Conservation (phyloP, 2,888 invertebrate species). For the Melieria omissa region DNA sequence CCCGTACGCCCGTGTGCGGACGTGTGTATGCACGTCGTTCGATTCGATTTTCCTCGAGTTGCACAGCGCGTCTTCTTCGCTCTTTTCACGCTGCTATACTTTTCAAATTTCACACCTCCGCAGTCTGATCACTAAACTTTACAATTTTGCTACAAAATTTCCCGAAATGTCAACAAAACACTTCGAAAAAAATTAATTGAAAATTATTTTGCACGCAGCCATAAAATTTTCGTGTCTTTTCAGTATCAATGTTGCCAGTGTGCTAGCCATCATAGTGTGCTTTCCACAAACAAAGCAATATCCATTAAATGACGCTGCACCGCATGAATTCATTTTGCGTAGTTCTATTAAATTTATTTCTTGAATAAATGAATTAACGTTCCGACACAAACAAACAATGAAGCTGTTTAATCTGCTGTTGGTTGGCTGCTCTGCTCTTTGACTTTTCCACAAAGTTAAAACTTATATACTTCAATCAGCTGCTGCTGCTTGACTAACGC, state of each 20-base stretch:
- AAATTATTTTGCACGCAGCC: background rate
- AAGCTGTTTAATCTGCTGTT: background rate
- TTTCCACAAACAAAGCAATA: no score
- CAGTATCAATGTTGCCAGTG: no score
- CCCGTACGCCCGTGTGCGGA: background rate
- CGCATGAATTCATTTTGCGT: no score
- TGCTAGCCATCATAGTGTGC: no score
- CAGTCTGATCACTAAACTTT: conserved; percentile 4
- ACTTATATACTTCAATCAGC: no score
- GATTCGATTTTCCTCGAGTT: background rate
- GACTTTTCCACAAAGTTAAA: background rate
- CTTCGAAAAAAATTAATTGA: conserved; percentile 15
- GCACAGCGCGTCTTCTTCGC: background rate
- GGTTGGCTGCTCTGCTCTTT: no score
- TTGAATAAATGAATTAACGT: background rate
- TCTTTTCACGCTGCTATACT: background rate
- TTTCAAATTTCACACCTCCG: background rate
- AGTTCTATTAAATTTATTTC: background rate
- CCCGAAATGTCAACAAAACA: conserved; percentile 8
- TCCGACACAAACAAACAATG: background rate
- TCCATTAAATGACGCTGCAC: no score
- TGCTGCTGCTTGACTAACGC: no score
- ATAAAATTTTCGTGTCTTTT: conserved; percentile 5
- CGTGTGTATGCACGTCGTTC: background rate
- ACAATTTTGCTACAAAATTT: conserved; percentile 18